phyloP scores from a whole-genome alignment of 35 echinoderm and acorn worm genomes.

The Apostichopus californicus region DNA sequence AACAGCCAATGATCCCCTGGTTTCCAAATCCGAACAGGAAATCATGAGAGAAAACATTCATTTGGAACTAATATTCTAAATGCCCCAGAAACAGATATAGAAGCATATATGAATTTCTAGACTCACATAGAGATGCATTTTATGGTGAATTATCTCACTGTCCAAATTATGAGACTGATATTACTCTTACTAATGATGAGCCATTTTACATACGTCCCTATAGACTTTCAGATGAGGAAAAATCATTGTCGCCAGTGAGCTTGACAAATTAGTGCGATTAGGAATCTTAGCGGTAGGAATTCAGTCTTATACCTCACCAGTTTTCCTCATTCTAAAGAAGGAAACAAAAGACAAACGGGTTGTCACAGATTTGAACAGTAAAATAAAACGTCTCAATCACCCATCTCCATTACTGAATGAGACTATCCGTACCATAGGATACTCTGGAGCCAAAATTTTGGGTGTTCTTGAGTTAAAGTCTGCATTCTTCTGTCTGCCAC shows the following conservation, averaged over 20 bases:
- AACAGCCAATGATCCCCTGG: no score
- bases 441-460: conserved; percentile 11
- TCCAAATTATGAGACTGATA: conserved; percentile 31
- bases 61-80: no score
- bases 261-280: conserved; percentile 58
- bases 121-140: not conserved
- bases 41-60: no score
- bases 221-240: conserved; percentile 51
- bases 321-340: conserved; percentile 28
- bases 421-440: conserved; percentile 50
- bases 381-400: conserved; percentile 53
- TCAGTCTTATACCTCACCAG: conserved; percentile 43
- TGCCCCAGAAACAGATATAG: no score
- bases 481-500: no score
- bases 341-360: not conserved
- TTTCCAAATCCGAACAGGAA: no score
- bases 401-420: conserved; percentile 64
- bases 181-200: conserved; percentile 10
- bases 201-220: conserved; percentile 65
- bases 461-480: no score
- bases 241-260: conserved; percentile 47
- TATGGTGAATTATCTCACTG: conserved; percentile 45
- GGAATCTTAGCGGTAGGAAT: conserved; percentile 63
- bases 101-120: no score
- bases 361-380: conserved; percentile 63